phyloP scores from a whole-genome alignment of 2,113 vertebrate species.

The Balaeniceps rex region DNA sequence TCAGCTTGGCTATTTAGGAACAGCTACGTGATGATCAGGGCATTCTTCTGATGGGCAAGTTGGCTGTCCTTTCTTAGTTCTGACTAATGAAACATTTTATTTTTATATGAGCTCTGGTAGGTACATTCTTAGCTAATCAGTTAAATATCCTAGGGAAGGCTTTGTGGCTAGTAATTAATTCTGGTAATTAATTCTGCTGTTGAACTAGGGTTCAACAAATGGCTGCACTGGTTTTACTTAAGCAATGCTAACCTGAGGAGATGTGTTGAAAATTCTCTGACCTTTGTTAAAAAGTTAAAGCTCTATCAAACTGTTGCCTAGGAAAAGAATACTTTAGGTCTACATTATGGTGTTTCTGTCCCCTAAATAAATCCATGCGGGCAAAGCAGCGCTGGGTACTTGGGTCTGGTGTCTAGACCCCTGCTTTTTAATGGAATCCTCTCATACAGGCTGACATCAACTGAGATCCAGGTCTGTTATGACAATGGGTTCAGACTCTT shows the following conservation, averaged over 20 bases:
- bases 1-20: not conserved
- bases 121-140: not conserved
- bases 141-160: not conserved
- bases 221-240: not conserved
- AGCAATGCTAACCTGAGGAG: not conserved
- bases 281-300: slow-evolving; percentile 11
- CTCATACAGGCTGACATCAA: not conserved
- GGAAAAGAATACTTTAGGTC: not conserved
- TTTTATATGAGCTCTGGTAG: not conserved
- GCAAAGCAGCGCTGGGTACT: not conserved
- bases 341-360: not conserved
- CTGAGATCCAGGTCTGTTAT: not conserved
- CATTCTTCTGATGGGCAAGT: not conserved
- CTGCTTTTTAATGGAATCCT: not conserved
- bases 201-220: not conserved
- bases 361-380: not conserved
- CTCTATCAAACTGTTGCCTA: slow-evolving; percentile 1
- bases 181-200: not conserved
- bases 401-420: not conserved
- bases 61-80: not conserved
- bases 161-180: slow-evolving; percentile 11
- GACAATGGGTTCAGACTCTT: not conserved
- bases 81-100: not conserved
- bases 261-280: not conserved
- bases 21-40: fast-evolving